phyloP scores from a whole-genome alignment of 2,888 invertebrate species.

The Ethmia dodecea region DNA sequence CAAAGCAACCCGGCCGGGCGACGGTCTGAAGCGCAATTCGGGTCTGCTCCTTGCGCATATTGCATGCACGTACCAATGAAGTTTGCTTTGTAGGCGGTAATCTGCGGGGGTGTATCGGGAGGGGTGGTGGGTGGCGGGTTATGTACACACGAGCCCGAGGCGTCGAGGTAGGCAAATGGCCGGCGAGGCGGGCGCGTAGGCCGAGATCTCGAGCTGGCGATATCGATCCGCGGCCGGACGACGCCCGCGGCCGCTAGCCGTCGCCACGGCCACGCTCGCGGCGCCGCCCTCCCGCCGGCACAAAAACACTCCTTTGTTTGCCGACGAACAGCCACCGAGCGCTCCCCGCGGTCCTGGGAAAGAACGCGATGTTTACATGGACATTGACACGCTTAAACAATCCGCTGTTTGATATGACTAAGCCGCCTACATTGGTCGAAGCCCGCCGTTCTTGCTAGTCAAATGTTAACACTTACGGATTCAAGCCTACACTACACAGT shows the following conservation, averaged over 20 bases:
- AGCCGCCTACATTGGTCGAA: too few relatives aligned
- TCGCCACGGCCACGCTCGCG: slow-evolving; percentile 63
- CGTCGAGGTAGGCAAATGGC: slow-evolving; percentile 77
- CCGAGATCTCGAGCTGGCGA: slow-evolving; percentile 65
- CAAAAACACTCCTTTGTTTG: slow-evolving; percentile 76
- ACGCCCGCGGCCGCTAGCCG: slow-evolving; percentile 50
- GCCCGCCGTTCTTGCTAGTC: too few relatives aligned
- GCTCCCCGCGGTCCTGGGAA: slow-evolving; percentile 27
- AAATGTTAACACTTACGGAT: too few relatives aligned
- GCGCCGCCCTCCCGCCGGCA: slow-evolving; percentile 61
- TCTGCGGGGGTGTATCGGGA: slow-evolving; percentile 69
- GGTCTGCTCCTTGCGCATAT: slow-evolving; percentile 73
- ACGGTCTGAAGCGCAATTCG: slow-evolving; percentile 62
- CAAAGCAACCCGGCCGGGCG: slow-evolving; percentile 63
- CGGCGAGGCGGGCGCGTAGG: slow-evolving; percentile 72
- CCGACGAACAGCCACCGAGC: slow-evolving; percentile 38
- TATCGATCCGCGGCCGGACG: slow-evolving; percentile 69
- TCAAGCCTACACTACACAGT: too few relatives aligned
- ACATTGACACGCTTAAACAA: slow-evolving; percentile 25
- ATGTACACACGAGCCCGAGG: slow-evolving; percentile 75
- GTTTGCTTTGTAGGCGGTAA: slow-evolving; percentile 78
- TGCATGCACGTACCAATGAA: slow-evolving; percentile 77
- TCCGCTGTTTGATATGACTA: too few relatives aligned
- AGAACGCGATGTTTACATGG: slow-evolving; percentile 29
- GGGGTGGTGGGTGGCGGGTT: slow-evolving; percentile 68